phyloP scores from a whole-genome alignment of 1,140 invertebrate genomes.

The Neuroterus valhalla region DNA sequence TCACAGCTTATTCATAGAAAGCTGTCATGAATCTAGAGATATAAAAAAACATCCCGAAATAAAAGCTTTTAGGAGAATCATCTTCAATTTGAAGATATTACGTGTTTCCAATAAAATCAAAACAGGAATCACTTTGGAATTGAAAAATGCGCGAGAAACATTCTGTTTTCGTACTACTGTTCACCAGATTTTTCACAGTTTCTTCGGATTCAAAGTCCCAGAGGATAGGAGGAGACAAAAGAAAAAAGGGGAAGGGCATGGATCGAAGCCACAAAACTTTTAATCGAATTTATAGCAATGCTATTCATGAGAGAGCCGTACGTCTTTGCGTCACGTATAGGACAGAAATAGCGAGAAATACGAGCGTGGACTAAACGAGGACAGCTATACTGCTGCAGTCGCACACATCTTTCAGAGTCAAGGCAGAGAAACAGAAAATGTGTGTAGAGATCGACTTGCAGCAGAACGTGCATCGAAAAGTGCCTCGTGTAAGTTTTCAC shows the following conservation, averaged over 20 bases:
- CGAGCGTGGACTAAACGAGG: constrained; percentile 21
- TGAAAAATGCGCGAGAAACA: neutral
- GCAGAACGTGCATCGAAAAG: constrained; percentile 67
- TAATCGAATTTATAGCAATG: constrained; percentile 75
- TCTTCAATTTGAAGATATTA: constrained; percentile 11
- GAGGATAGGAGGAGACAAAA: constrained; percentile 48
- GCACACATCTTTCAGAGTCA: neutral
- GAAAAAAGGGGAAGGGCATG: constrained; percentile 45
- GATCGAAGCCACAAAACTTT: constrained; percentile 68
- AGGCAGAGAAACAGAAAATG: constrained; percentile 16
- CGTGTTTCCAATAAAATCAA: too few relatives aligned
- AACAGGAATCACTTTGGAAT: neutral
- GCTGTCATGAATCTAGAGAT: too few relatives aligned
- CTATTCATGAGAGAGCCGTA: constrained; percentile 73
- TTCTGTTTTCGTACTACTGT: neutral
- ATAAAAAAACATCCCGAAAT: too few relatives aligned
- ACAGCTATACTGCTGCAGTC: constrained; percentile 4
- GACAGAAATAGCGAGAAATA: constrained; percentile 41
- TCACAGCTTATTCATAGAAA: too few relatives aligned
- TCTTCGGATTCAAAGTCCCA: constrained; percentile 34
- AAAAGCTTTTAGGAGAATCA: too few relatives aligned
- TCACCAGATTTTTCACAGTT: constrained; percentile 31
- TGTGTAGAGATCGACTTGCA: neutral
- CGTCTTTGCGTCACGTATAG: constrained; percentile 70
- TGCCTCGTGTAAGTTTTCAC: constrained; percentile 67